Base-by-base conservation (phyloP, 2,888 invertebrate genomes). In the Empis livida region DNA sequence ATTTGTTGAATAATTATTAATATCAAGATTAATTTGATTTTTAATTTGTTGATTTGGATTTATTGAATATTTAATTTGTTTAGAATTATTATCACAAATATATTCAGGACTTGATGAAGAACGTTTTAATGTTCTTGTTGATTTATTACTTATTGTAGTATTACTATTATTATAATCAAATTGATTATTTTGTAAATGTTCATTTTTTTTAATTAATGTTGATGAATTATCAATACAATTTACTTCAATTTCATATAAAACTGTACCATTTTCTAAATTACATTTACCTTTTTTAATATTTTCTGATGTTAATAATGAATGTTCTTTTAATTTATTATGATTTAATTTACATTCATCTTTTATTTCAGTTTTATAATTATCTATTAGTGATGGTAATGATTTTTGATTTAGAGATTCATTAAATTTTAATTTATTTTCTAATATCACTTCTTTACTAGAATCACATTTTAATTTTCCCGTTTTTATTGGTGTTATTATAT, bases 101-200 rank as follows among this genome's bases (percentile, higher is more conserved):
- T 44, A 50, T 17, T 55, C 53, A n/a, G 53, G 48, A 42, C 51
- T 53, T 35, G 50, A 50, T 31, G 52, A 51, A 20, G 51, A 50
- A 13, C 48, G 43, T 43, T 49, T 49, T 37, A 49, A 42, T 41
- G 49, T 49, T n/a, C 30, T 27, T 5, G 20, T 20, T 27, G 23
- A 27, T 27, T 27, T 27, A 27, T 27, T 27, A 27, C 5, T 27
- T 27, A 27, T 27, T 6, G 23, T 27, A 8, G 23, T 27, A 27
- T 27, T 27, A 9, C 23, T 27, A 27, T 27, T 27, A 38, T 15
- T 38, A 14, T 38, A 3, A 38, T 15, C 38, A 38, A 38, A n/a
- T 10, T 38, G 14, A 38, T 16, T 38, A 16, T n/a, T 10, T 16
- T 14, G 10, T 15, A 3, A n/a, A 23, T 13, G 32, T 32, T 32